Evolutionary conservation across 1,140 invertebrate genomes (phyloP).

Genomic region (Drosophila lini): DNA sequence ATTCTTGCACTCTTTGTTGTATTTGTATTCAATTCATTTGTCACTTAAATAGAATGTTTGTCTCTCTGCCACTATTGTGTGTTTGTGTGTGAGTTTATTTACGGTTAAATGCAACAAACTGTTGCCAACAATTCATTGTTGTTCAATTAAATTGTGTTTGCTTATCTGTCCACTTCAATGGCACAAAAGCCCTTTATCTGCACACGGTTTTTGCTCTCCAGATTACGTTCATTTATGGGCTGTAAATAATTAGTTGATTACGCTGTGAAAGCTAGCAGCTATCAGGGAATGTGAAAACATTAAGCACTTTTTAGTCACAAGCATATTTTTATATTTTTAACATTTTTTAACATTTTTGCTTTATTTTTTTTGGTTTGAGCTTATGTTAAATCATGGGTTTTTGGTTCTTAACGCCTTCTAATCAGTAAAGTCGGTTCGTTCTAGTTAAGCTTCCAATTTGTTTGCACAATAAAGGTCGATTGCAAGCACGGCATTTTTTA

Average conservation of each 20-base stretch:
- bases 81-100: conserved; percentile 16
- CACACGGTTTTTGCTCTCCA: conserved; percentile 17
- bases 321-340: conserved; percentile 4
- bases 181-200: conserved; percentile 30
- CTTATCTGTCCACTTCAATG: conserved; percentile 32
- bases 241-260: conserved; percentile 60
- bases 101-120: conserved; percentile 16
- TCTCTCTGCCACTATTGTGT: background rate
- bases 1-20: background rate
- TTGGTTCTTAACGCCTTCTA: conserved; percentile 41
- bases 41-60: conserved; percentile 8
- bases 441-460: conserved; percentile 43
- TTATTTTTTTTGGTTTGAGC: conserved; percentile 29
- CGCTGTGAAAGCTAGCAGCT: conserved; percentile 1
- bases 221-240: conserved; percentile 57
- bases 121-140: conserved; percentile 21
- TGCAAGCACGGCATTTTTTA: conserved; percentile 9
- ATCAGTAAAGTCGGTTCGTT: conserved; percentile 36
- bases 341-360: conserved; percentile 10
- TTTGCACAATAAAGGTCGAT: conserved; percentile 59
- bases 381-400: conserved; percentile 32
- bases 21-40: conserved; percentile 20
- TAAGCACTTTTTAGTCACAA: conserved; percentile 34
- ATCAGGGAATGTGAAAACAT: conserved; percentile 9
- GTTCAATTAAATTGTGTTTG: conserved; percentile 33